Evolutionary conservation across 2,113 vertebrate genomes (phyloP).

Genomic region (Centrocercus urophasianus): DNA sequence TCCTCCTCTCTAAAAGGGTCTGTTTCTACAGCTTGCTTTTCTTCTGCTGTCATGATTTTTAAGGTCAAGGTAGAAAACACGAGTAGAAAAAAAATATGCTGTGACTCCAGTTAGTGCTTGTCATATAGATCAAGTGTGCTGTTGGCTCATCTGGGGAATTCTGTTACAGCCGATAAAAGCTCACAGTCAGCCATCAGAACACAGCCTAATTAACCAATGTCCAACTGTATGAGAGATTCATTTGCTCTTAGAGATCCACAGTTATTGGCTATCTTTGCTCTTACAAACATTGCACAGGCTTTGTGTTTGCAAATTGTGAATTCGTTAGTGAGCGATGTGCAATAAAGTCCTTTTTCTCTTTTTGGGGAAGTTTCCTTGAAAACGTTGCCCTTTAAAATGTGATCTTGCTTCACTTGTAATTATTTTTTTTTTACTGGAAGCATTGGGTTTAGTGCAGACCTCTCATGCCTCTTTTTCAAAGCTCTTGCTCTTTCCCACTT

Average conservation of each 20-base stretch:
- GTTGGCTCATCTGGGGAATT: too few species aligned
- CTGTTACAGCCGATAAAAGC: accelerated
- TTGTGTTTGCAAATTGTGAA: background rate
- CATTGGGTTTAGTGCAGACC: background rate
- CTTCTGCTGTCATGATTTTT: background rate
- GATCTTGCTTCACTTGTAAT: background rate
- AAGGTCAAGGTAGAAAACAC: background rate
- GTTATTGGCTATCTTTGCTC: background rate
- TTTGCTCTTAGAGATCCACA: background rate
- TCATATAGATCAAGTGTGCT: background rate
- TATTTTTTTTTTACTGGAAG: background rate
- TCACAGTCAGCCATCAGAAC: background rate
- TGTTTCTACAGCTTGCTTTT: background rate
- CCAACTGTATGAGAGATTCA: background rate
- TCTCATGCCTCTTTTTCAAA: background rate
- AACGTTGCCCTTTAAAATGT: background rate
- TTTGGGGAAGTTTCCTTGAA: background rate
- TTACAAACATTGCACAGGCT: background rate
- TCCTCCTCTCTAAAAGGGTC: background rate
- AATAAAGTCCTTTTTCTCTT: background rate
- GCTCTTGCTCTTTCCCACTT: background rate
- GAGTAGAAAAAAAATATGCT: background rate
- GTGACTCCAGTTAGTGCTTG: background rate
- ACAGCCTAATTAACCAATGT: background rate
- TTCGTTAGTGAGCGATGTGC: background rate